These are phyloP conservation scores for Blastobasis adustella DNA, from an alignment of 2,888 invertebrate genomes.

Conservation along the genomic window DNA sequence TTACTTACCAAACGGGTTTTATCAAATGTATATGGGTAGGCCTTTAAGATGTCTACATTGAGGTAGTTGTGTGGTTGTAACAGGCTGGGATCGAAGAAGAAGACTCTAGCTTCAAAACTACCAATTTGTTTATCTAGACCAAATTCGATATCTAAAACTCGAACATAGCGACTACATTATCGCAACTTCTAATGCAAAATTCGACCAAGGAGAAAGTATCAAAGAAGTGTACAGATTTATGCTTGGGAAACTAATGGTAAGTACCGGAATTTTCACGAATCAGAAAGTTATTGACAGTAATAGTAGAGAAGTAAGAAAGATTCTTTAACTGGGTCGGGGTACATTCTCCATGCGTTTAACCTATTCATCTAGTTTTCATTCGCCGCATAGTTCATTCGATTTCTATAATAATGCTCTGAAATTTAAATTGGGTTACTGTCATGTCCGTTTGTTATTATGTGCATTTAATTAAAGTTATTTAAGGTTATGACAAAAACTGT, in stretches of 20 bases:
- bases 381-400: slow-evolving; percentile 35
- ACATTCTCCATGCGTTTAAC: slow-evolving; percentile 54
- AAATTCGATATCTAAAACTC: slow-evolving; percentile 64
- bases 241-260: slow-evolving; percentile 64
- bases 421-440: slow-evolving; percentile 13
- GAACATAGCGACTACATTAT: slow-evolving; percentile 68
- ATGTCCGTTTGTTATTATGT: slow-evolving; percentile 14
- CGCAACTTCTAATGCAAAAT: slow-evolving; percentile 70
- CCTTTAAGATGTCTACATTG: slow-evolving; percentile 38
- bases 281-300: slow-evolving; percentile 47
- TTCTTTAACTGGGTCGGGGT: slow-evolving; percentile 29
- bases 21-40: slow-evolving; percentile 32
- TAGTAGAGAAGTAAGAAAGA: slow-evolving; percentile 40
- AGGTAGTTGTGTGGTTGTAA: slow-evolving; percentile 48
- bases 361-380: slow-evolving; percentile 48
- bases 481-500: too few species aligned
- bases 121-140: slow-evolving; percentile 61
- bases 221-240: slow-evolving; percentile 61
- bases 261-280: slow-evolving; percentile 70
- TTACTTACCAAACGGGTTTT: slow-evolving; percentile 36
- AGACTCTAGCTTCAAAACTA: slow-evolving; percentile 70
- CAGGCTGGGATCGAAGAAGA: slow-evolving; percentile 52
- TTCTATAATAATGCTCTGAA: slow-evolving; percentile 4
- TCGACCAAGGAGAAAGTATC: slow-evolving; percentile 64
- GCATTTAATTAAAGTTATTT: slow-evolving; percentile 24